Evolutionary conservation across 2,113 vertebrate genomes (phyloP).

Genomic region (Eretmochelys imbricata): DNA sequence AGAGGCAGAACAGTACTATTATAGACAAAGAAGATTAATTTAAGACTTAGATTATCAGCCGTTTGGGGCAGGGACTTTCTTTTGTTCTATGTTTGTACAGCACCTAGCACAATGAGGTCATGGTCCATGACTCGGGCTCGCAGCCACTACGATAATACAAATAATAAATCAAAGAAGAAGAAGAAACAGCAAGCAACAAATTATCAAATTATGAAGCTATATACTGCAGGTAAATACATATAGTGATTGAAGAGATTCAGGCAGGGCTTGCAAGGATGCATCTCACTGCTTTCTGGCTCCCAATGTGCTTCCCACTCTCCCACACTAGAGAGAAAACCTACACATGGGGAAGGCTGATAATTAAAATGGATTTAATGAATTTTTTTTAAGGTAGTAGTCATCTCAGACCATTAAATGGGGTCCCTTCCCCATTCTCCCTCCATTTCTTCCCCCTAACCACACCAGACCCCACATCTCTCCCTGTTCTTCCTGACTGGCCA

Average conservation of each 20-base stretch:
- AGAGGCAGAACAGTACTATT: background rate
- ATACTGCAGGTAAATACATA: background rate
- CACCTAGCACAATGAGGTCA: no score
- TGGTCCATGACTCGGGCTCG: no score
- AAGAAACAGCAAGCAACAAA: background rate
- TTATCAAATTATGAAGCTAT: background rate
- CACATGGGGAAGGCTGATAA: rapidly evolving
- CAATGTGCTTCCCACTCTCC: rapidly evolving
- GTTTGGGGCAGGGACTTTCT: no score
- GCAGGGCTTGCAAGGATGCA: background rate
- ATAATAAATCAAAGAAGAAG: no score
- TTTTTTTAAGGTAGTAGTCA: no score
- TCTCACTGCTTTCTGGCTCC: rapidly evolving
- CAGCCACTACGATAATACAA: no score
- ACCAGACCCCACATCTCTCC: no score
- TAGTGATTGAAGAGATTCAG: background rate
- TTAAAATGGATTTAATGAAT: background rate
- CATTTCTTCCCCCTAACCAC: no score
- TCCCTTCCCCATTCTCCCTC: no score
- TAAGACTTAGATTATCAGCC: background rate
- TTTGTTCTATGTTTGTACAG: no score
- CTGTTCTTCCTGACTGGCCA: background rate
- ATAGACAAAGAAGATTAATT: rapidly evolving
- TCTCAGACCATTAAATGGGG: no score
- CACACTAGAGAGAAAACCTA: background rate